Base-by-base conservation (phyloP, 1,140 invertebrate genomes). In the Zaprionus gabonicus region DNA sequence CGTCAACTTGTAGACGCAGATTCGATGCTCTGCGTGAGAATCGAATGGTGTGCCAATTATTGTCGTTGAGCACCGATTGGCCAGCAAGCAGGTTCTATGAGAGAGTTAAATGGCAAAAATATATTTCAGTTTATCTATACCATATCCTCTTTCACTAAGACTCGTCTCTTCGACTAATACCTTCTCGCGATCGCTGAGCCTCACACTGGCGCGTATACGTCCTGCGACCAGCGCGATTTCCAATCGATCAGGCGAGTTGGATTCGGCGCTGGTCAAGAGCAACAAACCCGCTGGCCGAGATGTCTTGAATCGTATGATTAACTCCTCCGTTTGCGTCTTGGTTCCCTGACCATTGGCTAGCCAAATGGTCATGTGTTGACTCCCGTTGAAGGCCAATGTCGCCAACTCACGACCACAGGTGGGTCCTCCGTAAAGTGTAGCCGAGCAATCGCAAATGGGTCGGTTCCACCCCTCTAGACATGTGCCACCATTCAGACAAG, bases 391-490 rank as follows among this genome's bases (percentile, higher is more conserved):
- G 84, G 95, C 96, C 51, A 99, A 93, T 3, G 96, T 98, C 12
- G 97, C 95, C 17, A 98, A 96, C 92, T 98, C 98, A 94, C 98
- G 95, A 62, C 97, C 97, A 94, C 99, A 99, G 2, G 96, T 98
- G 1, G 97, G 96, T 44, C 99, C 99, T 1, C 96, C 97, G 92
- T 96, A 99, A 71, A 96, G 94, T 0, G 98, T 99, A 5, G 95
- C 94, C 9, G 97, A 96, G 93, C 99, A 99, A 93, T 99, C 98
- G 93, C 99, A 99, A 53, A 98, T 95, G 87, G 98, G 98, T 74
- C 98, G 95, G 93, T 99, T 99, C 98, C 98, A 99, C 6, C 98
- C 99, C 93, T 99, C 98, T 13, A 95, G 93, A 93, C 99, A 99
- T 31, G 94, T 93, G 13, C 98, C 98, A 17, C 96, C 96, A 91